These are phyloP conservation scores for Drosophila mayaguana DNA, from an alignment of 2,888 invertebrate genomes.

Conservation along the genomic window DNA sequence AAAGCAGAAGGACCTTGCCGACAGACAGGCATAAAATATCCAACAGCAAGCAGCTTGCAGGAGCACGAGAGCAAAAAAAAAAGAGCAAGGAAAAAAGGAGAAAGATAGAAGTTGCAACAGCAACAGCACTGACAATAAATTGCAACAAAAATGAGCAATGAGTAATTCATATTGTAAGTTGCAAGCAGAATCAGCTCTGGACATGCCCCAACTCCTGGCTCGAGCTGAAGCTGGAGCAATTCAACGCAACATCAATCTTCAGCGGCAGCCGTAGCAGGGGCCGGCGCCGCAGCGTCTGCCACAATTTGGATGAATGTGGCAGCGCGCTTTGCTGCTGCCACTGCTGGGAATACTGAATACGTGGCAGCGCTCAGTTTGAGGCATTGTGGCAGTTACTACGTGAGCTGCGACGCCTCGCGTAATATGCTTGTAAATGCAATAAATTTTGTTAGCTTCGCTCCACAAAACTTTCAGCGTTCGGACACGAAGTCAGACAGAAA, in stretches of 20 bases:
- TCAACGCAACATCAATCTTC: slow-evolving; percentile 79
- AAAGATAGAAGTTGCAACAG: slow-evolving; percentile 22
- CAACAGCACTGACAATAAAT: slow-evolving; percentile 68
- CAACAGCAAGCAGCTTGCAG: slow-evolving; percentile 29
- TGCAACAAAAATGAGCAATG: slow-evolving; percentile 79
- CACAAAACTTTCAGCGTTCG: slow-evolving; percentile 47
- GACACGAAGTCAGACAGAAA: slow-evolving; percentile 39
- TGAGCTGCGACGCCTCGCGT: slow-evolving; percentile 45
- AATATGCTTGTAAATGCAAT: slow-evolving; percentile 79
- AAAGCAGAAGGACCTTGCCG: slow-evolving; percentile 31
- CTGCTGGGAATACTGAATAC: slow-evolving; percentile 58
- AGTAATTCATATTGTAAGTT: slow-evolving; percentile 78
- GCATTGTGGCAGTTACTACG: slow-evolving; percentile 40
- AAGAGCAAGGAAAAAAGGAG: slow-evolving; percentile 34
- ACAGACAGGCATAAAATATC: slow-evolving; percentile 38
- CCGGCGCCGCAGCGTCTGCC: slow-evolving; percentile 68
- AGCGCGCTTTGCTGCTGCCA: slow-evolving; percentile 61
- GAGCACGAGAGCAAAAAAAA: slow-evolving; percentile 44
- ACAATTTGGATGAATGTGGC: slow-evolving; percentile 76
- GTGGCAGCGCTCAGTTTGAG: slow-evolving; percentile 23
- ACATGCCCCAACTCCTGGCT: slow-evolving; percentile 10
- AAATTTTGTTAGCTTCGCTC: slow-evolving; percentile 65
- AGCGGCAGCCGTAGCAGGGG: slow-evolving; percentile 2
- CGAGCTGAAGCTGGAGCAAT: slow-evolving; percentile 56
- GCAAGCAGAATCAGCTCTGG: slow-evolving; percentile 45